phyloP scores from a whole-genome alignment of 2,888 invertebrate species.

The Baronia brevicornis region DNA sequence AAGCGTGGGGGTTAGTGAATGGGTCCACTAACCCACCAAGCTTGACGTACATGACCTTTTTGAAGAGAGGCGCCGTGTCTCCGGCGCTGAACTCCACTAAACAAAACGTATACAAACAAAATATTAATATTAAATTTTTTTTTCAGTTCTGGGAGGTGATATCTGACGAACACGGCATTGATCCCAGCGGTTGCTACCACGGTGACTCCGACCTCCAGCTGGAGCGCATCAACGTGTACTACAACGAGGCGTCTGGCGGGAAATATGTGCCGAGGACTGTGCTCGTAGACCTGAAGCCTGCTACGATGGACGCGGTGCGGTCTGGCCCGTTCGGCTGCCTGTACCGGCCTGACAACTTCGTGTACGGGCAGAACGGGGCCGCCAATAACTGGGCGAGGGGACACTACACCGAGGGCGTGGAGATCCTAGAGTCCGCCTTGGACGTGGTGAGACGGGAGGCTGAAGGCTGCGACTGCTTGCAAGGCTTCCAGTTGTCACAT shows the following conservation, averaged over 20 bases:
- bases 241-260: conserved; percentile 79
- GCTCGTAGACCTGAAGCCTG: conserved; percentile 56
- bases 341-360: conserved; percentile 92
- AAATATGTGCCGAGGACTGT: conserved; percentile 65
- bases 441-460: conserved; percentile 89
- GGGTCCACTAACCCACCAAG: no score
- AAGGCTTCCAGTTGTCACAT: conserved; percentile 90
- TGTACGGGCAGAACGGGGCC: conserved; percentile 78
- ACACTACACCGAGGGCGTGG: conserved; percentile 96
- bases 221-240: conserved; percentile 85
- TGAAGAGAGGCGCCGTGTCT: no score
- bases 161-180: conserved; percentile 86
- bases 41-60: no score
- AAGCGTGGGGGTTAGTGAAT: no score
- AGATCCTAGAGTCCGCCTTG: conserved; percentile 86
- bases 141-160: conserved; percentile 86
- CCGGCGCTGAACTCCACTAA: no score
- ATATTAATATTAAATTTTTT: no score
- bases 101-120: no score
- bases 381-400: conserved; percentile 76
- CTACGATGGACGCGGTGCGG: conserved; percentile 88
- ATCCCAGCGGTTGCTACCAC: conserved; percentile 80
- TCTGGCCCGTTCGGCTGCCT: conserved; percentile 90
- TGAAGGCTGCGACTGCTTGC: conserved; percentile 93
- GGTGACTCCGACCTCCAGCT: conserved; percentile 84